Evolutionary conservation across 92 coral and sea anemone species (phyloP).

Genomic region (Palythoa caribaeorum): DNA sequence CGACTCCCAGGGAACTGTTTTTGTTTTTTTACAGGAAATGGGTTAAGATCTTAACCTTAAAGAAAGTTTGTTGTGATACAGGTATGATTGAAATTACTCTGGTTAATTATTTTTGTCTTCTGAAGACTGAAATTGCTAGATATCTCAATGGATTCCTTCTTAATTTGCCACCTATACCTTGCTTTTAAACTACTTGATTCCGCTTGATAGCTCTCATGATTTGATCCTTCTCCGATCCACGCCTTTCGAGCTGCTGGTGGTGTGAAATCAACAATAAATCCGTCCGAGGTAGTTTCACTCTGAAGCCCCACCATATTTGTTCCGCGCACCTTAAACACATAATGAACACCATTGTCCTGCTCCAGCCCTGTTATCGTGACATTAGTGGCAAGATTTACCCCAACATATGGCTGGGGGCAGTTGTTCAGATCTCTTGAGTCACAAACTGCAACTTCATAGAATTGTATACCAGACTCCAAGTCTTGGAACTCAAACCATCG

Average conservation of each 20-base stretch:
- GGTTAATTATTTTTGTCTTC: too few relatives aligned
- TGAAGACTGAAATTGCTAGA: too few relatives aligned
- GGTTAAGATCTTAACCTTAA: too few relatives aligned
- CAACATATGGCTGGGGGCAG: slow-evolving; percentile 81
- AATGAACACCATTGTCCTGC: slow-evolving; percentile 78
- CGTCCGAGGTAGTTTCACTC: slow-evolving; percentile 75
- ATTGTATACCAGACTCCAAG: slow-evolving; percentile 79
- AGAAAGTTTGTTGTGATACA: too few relatives aligned
- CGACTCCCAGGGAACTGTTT: too few relatives aligned
- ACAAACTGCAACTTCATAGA: slow-evolving; percentile 82
- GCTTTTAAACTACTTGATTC: slow-evolving; percentile 22
- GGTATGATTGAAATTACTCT: too few relatives aligned
- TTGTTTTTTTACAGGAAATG: too few relatives aligned
- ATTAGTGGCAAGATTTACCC: slow-evolving; percentile 70
- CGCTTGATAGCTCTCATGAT: slow-evolving; percentile 59
- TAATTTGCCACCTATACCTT: too few relatives aligned
- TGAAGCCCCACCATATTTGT: slow-evolving; percentile 81
- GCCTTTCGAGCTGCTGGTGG: slow-evolving; percentile 73
- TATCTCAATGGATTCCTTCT: too few relatives aligned
- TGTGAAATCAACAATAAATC: slow-evolving; percentile 82
- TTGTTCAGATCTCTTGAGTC: slow-evolving; percentile 66
- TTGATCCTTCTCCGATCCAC: slow-evolving; percentile 58
- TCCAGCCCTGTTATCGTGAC: slow-evolving; percentile 80
- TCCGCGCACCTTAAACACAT: slow-evolving; percentile 75
- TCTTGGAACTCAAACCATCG: slow-evolving; percentile 86